A percentile compares a stretch with the other conserved stretches of the same genome.
Evolutionary conservation across 1,140 invertebrate genomes (phyloP).

Genomic region (Penaeus vannamei): DNA sequence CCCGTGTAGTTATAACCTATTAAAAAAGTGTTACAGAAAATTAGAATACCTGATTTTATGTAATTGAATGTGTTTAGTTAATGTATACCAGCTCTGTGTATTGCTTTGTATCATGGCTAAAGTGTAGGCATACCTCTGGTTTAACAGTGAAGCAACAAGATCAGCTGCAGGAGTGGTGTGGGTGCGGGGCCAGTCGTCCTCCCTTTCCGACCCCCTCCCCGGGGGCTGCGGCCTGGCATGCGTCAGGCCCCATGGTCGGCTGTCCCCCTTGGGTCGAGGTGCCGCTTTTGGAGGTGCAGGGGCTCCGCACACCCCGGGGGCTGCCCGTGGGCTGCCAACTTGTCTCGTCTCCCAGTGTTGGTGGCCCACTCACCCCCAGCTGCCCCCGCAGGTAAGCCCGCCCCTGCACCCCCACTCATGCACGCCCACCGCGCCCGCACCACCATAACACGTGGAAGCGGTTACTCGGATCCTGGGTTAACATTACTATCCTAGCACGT

Average conservation of each 20-base stretch:
- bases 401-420: conserved; percentile 53
- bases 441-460: conserved; percentile 62
- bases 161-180: conserved; percentile 61
- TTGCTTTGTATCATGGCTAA: conserved; percentile 67
- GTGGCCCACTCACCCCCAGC: conserved; percentile 66
- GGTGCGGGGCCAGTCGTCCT: conserved; percentile 60
- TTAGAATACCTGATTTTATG: conserved; percentile 66
- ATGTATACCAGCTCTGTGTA: conserved; percentile 67
- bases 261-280: conserved; percentile 34
- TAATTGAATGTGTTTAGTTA: conserved; percentile 66
- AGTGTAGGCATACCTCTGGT: conserved; percentile 62
- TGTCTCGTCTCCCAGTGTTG: conserved; percentile 66
- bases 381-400: conserved; percentile 53
- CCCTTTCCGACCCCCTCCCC: conserved; percentile 38
- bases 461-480: conserved; percentile 68
- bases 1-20: conserved; percentile 66
- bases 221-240: conserved; percentile 14
- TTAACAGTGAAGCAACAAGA: conserved; percentile 64
- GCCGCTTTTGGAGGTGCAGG: conserved; percentile 24
- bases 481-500: conserved; percentile 66
- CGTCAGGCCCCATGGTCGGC: conserved; percentile 43
- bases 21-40: conserved; percentile 63
- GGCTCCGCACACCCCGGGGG: conserved; percentile 49
- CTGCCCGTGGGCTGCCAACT: conserved; percentile 63
- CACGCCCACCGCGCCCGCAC: conserved; percentile 31